Base-by-base conservation (phyloP, 2,797 vertebrate genomes). In the Mastacembelus armatus region DNA sequence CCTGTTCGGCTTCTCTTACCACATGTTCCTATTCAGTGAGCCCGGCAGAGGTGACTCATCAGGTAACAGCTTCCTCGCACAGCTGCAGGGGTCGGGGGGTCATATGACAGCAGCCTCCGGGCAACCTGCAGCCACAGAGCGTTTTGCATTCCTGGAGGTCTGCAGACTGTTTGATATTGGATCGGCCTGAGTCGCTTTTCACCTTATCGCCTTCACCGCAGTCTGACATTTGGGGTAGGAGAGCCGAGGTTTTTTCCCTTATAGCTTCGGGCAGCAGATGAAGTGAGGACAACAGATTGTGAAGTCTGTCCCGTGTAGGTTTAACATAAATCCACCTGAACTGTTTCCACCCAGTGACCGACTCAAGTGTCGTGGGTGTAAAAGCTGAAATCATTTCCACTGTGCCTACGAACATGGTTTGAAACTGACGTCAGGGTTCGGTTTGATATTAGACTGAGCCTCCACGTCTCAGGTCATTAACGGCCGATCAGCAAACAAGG, bases 1-100 rank as follows among this genome's bases (percentile, higher is more conserved):
- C n/a, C n/a, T n/a, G 48, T 71, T 73, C 64, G 1, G 51, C 70
- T 75, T 61, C 30, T 51, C 64, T 69, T 51, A 45, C 70, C 67
- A 6, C 35, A 19, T 32, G 40, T 65, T 43, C 45, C 32, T n/a
- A 71, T 33, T 60, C n/a, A 59, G 58, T 80, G 44, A 3, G 38
- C 16, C 62, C 5, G 47, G 30, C 26, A 56, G 77, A 77, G 67
- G 67, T 54, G 81, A 78, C 54, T 74, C 33, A 11, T 39, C 81
- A 74, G 80, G 68, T 80, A 84, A 77, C 52, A 71, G 69, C 80
- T 57, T 59, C 69, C 64, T 71, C 38, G 2, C 69, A 77, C 82
- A 83, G 77, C 84, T 81, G 88, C 71, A 66, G 63, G 70, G 77
- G 70, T 81, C 76, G 70, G 7, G 40, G 64, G 65, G 84, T 86